Conservation (phyloP, 2,113 vertebrate species). For the Pipa parva region DNA sequence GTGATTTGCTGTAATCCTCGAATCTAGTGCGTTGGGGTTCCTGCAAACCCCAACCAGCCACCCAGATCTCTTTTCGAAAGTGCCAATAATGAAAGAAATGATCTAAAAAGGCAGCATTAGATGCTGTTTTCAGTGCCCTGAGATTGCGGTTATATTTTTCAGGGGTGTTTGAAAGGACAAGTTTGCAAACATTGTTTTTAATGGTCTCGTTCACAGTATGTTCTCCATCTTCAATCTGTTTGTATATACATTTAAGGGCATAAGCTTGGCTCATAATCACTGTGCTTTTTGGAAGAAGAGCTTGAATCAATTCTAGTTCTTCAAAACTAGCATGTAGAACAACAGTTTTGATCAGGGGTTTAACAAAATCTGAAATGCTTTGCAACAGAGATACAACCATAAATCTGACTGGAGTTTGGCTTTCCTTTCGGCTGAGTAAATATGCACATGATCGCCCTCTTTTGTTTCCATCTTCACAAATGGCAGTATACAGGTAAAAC, state of each 20-base stretch:
- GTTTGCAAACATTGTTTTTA: constrained; percentile 25
- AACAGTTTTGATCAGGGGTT: constrained; percentile 16
- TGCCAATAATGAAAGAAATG: constrained; percentile 41
- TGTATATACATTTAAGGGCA: constrained; percentile 34
- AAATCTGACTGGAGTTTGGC: constrained; percentile 31
- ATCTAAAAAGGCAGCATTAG: constrained; percentile 16
- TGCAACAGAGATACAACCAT: constrained; percentile 39
- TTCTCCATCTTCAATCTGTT: constrained; percentile 7
- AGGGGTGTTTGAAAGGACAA: constrained; percentile 29
- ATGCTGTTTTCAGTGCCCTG: constrained; percentile 21
- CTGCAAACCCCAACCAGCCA: constrained; percentile 36
- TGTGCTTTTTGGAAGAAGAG: constrained; percentile 30
- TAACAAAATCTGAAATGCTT: constrained; percentile 35
- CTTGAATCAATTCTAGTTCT: constrained; percentile 20
- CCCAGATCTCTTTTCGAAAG: constrained; percentile 35
- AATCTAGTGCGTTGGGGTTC: constrained; percentile 21
- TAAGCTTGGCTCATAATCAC: constrained; percentile 39
- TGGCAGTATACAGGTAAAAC: constrained; percentile 39
- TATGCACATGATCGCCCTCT: constrained; percentile 37
- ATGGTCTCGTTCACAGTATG: not conserved
- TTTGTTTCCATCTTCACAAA: constrained; percentile 37
- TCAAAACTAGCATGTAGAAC: constrained; percentile 4
- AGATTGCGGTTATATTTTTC: constrained; percentile 35
- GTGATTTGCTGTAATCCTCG: constrained; percentile 21
- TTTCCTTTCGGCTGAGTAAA: constrained; percentile 23